A percentile compares a stretch with the other conserved stretches of the same genome.
These are phyloP conservation scores for Mythimna pallens DNA, from an alignment of 2,888 invertebrate genomes.

Conservation along the genomic window DNA sequence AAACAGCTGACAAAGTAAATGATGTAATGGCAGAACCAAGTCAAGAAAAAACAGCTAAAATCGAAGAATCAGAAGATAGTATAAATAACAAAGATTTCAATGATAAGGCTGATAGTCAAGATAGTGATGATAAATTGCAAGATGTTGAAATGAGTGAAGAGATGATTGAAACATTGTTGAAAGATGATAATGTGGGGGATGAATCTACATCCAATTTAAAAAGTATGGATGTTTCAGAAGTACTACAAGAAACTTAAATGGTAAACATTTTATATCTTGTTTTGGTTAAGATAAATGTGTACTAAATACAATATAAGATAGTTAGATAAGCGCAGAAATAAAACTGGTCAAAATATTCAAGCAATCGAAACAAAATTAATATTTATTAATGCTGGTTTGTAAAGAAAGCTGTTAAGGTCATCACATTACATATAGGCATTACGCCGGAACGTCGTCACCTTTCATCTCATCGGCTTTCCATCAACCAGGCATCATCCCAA, in stretches of 20 bases:
- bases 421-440: background rate
- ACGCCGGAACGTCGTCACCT: background rate
- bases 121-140: constrained; percentile 68
- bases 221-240: constrained; percentile 60
- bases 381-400: constrained; percentile 10
- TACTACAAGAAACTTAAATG: constrained; percentile 59
- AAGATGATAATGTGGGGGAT: constrained; percentile 73
- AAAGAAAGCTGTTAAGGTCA: background rate
- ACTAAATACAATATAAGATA: constrained; percentile 55
- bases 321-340: constrained; percentile 57
- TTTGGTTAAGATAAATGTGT: constrained; percentile 57
- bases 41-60: constrained; percentile 23
- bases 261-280: constrained; percentile 53
- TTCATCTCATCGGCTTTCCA: too few species aligned
- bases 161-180: constrained; percentile 80
- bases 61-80: constrained; percentile 21
- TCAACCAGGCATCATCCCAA: background rate
- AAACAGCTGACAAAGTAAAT: constrained; percentile 40
- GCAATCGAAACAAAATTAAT: constrained; percentile 18
- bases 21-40: constrained; percentile 15
- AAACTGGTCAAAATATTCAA: constrained; percentile 45
- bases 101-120: constrained; percentile 59
- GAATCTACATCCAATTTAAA: constrained; percentile 55
- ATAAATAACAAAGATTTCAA: constrained; percentile 36
- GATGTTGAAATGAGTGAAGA: constrained; percentile 82